phyloP scores from a whole-genome alignment of 1,140 invertebrate species.

The Manduca sexta region DNA sequence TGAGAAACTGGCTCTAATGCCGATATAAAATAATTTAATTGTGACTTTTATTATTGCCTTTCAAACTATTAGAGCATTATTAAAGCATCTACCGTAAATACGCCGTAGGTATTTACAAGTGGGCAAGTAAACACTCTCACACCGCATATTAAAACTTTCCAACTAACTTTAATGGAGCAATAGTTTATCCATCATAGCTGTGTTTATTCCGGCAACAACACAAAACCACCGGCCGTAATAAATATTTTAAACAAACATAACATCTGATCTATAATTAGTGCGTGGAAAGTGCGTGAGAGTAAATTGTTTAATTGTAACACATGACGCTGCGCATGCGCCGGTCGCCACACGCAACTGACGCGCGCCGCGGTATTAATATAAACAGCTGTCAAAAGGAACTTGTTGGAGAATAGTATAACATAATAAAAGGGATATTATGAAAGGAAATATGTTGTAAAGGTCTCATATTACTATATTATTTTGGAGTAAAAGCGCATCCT shows the following conservation, averaged over 20 bases:
- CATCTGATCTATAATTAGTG: conserved; percentile 34
- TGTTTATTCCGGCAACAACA: background rate
- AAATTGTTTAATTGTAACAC: conserved; percentile 51
- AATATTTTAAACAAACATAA: conserved; percentile 25
- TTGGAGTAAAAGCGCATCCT: no score
- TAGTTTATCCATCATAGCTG: background rate
- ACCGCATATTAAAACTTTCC: no score
- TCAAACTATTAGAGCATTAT: no score
- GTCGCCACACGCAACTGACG: conserved; percentile 42
- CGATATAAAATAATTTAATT: no score
- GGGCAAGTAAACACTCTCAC: no score
- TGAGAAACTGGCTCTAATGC: no score
- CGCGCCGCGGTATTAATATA: conserved; percentile 42
- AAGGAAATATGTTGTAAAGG: conserved; percentile 24
- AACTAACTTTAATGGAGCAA: no score
- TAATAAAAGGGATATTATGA: conserved; percentile 14
- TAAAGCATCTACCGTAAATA: no score
- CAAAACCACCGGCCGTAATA: conserved; percentile 9
- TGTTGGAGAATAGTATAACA: conserved; percentile 29
- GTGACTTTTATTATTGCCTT: no score
- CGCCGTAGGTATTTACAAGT: no score
- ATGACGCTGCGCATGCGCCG: conserved; percentile 22
- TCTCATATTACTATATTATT: background rate
- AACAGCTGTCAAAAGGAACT: conserved; percentile 37
- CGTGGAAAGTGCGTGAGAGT: conserved; percentile 46